Evolutionary conservation across 1,140 invertebrate species (phyloP), one percentile per base, ranked within the genome.

Genomic region (Conus betulinus): DNA sequence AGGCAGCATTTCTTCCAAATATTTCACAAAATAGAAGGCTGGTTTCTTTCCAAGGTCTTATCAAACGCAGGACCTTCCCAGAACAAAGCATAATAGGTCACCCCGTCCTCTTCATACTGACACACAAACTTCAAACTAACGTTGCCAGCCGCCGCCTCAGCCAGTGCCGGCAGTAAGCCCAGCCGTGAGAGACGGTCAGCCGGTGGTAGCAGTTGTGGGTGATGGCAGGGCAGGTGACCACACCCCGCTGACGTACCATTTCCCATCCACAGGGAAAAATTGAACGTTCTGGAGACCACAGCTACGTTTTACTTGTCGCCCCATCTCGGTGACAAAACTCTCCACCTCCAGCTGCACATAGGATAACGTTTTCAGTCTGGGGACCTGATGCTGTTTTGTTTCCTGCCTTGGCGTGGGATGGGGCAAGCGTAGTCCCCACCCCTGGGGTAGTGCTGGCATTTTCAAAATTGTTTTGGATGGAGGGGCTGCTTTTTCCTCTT

Each of bases 131-230:
- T 87, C 6, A 92, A 13, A 0, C 25, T 76, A 13, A 91, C 82
- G 88, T 91, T 90, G 39, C 87, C 60, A 17, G n/a, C 87, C n/a
- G 90, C 87, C 84, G 88, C 90, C 74, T 91, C 87, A 20, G 76
- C 78, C n/a, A 92, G 53, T 52, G 92, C 92, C 84, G 91, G 91
- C 11, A 92, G n/a, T 83, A 93, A 90, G 6, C 92, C 91, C 90
- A 90, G 91, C 6, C 88, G 85, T 13, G 92, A n/a, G n/a, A n/a
- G 39, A 91, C 89, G 67, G 84, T 83, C 87, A 90, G 85, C 85
- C 92, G 84, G 60, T 93, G 92, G n/a, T 91, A 91, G 87, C 85
- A 89, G 55, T 89, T 79, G 25, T 71, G 79, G 8, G 82, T 27
- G n/a, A 83, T 15, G 23, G 57, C 71, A n/a, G n/a, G n/a, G n/a